Percentiles rank a stretch among this genome's conserved stretches.
phyloP scores from a whole-genome alignment of 2,888 invertebrate species.

The Rhopalosiphum nymphaeae region DNA sequence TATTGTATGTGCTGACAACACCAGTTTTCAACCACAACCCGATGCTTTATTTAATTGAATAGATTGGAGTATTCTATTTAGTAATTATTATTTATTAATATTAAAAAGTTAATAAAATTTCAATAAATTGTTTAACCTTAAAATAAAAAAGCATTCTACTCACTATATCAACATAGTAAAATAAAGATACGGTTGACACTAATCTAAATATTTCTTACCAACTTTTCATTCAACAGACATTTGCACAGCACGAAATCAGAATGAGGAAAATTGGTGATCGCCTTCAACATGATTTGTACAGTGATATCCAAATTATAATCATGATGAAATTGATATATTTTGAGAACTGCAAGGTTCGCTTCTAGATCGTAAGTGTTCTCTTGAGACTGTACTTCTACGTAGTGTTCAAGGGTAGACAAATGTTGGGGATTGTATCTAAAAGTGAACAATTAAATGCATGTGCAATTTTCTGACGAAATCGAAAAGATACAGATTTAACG shows the following conservation, averaged over 20 bases:
- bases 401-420: slow-evolving; percentile 88
- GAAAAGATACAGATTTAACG: background rate
- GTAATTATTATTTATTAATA: background rate
- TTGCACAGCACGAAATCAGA: slow-evolving; percentile 98
- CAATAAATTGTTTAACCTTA: background rate
- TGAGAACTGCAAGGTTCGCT: slow-evolving; percentile 95
- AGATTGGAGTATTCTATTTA: background rate
- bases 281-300: slow-evolving; percentile 92
- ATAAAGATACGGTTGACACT: background rate
- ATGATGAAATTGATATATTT: slow-evolving; percentile 95
- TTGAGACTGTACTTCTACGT: slow-evolving; percentile 91
- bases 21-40: background rate
- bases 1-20: background rate
- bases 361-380: slow-evolving; percentile 97
- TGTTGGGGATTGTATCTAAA: slow-evolving; percentile 96
- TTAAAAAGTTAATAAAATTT: background rate
- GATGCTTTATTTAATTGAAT: background rate
- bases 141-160: background rate
- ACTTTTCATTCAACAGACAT: slow-evolving; percentile 87
- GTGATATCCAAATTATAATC: slow-evolving; percentile 87
- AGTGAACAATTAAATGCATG: slow-evolving; percentile 66
- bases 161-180: background rate
- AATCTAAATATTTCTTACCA: slow-evolving; percentile 71
- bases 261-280: slow-evolving; percentile 96
- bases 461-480: background rate